Evolutionary conservation across 2,888 invertebrate species (phyloP).

Genomic region (Chrysomela aeneicollis): DNA sequence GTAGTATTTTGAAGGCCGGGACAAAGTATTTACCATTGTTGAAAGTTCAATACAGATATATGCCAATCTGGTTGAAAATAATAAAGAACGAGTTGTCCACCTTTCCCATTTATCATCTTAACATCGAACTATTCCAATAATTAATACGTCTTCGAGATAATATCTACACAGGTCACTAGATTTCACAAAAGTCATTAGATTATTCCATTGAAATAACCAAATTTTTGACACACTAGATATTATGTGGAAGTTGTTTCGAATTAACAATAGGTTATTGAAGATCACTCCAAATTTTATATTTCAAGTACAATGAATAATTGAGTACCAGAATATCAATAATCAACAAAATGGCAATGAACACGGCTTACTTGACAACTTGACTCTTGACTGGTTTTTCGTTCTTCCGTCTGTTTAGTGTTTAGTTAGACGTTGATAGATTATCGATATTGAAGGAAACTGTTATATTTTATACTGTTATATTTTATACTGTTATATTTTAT

Average conservation of each 20-base stretch:
- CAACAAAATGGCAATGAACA: conserved; percentile 47
- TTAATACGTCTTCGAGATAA: background rate
- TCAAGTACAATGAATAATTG: background rate
- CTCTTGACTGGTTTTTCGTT: conserved; percentile 7
- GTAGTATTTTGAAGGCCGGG: conserved; percentile 47
- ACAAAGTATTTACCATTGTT: background rate
- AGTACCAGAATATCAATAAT: conserved; percentile 35
- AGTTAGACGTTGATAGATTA: background rate
- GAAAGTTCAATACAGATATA: background rate
- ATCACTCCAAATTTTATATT: background rate
- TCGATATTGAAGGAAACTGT: background rate
- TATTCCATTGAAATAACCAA: background rate
- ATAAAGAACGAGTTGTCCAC: background rate
- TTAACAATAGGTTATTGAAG: background rate
- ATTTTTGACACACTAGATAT: conserved; percentile 1
- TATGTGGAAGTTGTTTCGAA: background rate
- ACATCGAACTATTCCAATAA: background rate
- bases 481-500: too few relatives aligned
- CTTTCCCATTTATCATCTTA: background rate
- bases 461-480: too few relatives aligned
- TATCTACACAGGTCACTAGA: background rate
- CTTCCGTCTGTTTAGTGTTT: background rate
- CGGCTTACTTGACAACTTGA: conserved; percentile 37
- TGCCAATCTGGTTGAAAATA: background rate
- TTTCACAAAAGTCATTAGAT: background rate